Percentiles rank a stretch among this genome's conserved stretches.
Evolutionary conservation across 2,888 invertebrate genomes (phyloP).

Genomic region (Oscheius onirici): DNA sequence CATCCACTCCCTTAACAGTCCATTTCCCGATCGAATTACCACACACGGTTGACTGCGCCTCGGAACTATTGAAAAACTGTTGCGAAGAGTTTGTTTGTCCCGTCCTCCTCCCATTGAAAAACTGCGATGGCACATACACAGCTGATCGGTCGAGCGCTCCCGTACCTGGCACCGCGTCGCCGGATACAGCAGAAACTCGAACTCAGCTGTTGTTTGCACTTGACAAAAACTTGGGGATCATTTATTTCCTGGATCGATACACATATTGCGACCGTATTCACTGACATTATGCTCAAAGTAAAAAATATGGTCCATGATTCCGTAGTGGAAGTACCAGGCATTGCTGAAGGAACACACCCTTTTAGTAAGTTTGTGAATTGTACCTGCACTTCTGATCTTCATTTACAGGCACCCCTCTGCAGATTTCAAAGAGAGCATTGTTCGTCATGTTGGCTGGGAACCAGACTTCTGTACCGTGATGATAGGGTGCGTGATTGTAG

Average conservation of each 20-base stretch:
- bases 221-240: neutral
- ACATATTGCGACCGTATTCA: conserved; percentile 58
- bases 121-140: no score
- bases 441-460: conserved; percentile 60
- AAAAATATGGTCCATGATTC: conserved; percentile 62
- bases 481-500: conserved; percentile 67
- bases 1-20: no score
- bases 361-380: no score
- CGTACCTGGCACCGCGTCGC: neutral
- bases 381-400: conserved; percentile 66
- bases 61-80: no score
- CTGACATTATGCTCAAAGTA: conserved; percentile 67
- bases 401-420: conserved; percentile 61
- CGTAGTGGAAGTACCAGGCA: conserved; percentile 44
- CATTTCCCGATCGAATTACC: no score
- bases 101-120: no score
- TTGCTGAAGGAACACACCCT: conserved; percentile 43
- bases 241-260: conserved; percentile 36
- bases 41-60: no score
- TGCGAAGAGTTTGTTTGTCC: no score
- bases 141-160: neutral
- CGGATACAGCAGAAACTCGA: neutral
- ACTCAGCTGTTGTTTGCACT: neutral
- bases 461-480: conserved; percentile 70
- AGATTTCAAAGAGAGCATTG: conserved; percentile 51